Percentiles rank a stretch among this genome's conserved stretches.
phyloP scores from a whole-genome alignment of 2,888 invertebrate genomes.

The Phanerotoma sp. region DNA sequence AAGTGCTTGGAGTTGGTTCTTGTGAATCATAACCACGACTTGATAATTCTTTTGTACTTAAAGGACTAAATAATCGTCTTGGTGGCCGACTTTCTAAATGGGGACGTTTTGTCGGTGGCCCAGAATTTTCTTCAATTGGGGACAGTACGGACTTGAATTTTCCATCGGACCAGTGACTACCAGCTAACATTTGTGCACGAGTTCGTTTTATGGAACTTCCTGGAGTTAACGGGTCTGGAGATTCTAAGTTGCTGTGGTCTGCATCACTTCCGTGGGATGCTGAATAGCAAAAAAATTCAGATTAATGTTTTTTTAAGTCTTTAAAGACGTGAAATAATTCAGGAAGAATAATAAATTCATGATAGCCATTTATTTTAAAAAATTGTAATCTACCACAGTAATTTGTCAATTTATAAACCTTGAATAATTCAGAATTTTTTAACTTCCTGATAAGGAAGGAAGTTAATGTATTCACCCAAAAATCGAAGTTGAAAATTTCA shows the following conservation, averaged over 20 bases:
- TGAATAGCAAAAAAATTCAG: not conserved
- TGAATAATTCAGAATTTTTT: too few relatives aligned
- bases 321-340: not conserved
- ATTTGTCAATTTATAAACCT: too few relatives aligned
- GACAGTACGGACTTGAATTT: slow-evolving; percentile 48
- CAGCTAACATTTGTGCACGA: slow-evolving; percentile 40
- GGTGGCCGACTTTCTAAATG: slow-evolving; percentile 56
- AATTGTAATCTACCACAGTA: too few relatives aligned
- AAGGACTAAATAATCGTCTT: slow-evolving; percentile 60
- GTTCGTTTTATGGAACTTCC: slow-evolving; percentile 39
- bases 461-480: too few relatives aligned
- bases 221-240: not conserved
- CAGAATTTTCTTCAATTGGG: slow-evolving; percentile 50
- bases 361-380: too few relatives aligned
- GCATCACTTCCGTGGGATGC: slow-evolving; percentile 1
- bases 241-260: slow-evolving; percentile 1
- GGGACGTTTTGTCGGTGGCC: slow-evolving; percentile 53
- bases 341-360: too few relatives aligned
- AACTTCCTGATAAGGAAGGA: too few relatives aligned
- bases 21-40: slow-evolving; percentile 40
- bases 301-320: not conserved
- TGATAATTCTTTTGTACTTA: slow-evolving; percentile 26
- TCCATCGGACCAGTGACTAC: slow-evolving; percentile 37
- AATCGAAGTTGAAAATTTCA: too few relatives aligned
- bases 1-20: slow-evolving; percentile 44